phyloP scores from a whole-genome alignment of 2,888 invertebrate species.

The Aleiodes testaceus region DNA sequence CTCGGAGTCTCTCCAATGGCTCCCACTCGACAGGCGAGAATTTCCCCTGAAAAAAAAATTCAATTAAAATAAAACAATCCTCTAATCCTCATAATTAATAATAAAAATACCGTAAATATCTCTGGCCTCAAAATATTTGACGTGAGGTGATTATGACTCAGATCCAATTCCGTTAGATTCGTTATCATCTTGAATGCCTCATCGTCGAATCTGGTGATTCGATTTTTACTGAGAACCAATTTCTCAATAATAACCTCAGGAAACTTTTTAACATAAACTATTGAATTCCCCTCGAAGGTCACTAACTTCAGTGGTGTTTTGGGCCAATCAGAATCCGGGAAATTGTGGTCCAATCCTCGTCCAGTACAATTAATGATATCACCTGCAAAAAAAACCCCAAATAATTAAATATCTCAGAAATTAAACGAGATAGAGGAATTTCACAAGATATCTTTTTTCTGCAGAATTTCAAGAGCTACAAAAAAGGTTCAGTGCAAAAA shows the following conservation, averaged over 20 bases:
- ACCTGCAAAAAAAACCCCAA: conserved; percentile 44
- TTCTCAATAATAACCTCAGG: conserved; percentile 74
- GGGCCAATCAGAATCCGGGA: conserved; percentile 76
- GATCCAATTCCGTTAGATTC: conserved; percentile 78
- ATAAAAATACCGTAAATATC: conserved; percentile 78
- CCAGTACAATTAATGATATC: conserved; percentile 75
- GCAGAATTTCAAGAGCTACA: too few species aligned
- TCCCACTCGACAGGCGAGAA: conserved; percentile 77
- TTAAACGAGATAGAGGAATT: background rate
- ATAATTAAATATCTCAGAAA: background rate
- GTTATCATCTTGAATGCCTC: conserved; percentile 79
- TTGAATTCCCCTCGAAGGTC: conserved; percentile 59
- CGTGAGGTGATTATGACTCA: conserved; percentile 81
- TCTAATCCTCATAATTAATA: background rate
- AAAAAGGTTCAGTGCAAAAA: too few species aligned
- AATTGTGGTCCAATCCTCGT: conserved; percentile 73
- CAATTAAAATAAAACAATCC: background rate
- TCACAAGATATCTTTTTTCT: background rate
- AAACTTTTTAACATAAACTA: conserved; percentile 74
- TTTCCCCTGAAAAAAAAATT: conserved; percentile 73
- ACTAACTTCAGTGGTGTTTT: conserved; percentile 65
- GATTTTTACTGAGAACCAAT: conserved; percentile 79
- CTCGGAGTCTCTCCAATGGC: conserved; percentile 77
- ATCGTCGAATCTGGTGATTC: conserved; percentile 78
- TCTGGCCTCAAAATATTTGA: conserved; percentile 77